A percentile compares a stretch with the other conserved stretches of the same genome.
These are phyloP conservation scores for Lasioglossum malachurum DNA, from an alignment of 2,888 invertebrate species.

Conservation along the genomic window DNA sequence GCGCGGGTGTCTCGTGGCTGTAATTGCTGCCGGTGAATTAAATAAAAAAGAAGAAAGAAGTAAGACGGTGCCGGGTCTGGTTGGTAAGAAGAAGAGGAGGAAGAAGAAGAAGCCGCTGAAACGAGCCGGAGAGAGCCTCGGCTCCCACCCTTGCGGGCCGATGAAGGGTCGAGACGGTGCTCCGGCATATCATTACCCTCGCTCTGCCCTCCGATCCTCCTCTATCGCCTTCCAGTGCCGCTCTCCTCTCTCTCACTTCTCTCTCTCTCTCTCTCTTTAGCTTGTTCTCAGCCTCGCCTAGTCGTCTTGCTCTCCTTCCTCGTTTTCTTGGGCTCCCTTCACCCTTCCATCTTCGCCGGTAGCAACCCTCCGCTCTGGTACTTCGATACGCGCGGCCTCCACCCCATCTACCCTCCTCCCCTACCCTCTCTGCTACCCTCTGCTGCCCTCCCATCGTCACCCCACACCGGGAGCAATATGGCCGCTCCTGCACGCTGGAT, in stretches of 20 bases:
- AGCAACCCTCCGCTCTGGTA: slow-evolving; percentile 72
- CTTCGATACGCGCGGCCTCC: slow-evolving; percentile 77
- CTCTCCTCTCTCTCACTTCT: slow-evolving; percentile 25
- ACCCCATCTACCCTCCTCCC: neutral
- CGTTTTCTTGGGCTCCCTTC: slow-evolving; percentile 76
- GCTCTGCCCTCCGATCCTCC: slow-evolving; percentile 53
- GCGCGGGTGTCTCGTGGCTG: slow-evolving; percentile 65
- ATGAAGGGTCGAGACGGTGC: slow-evolving; percentile 68
- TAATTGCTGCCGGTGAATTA: slow-evolving; percentile 73
- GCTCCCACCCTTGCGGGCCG: slow-evolving; percentile 44
- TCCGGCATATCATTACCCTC: slow-evolving; percentile 79
- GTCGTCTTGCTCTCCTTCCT: slow-evolving; percentile 78
- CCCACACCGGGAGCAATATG: slow-evolving; percentile 76
- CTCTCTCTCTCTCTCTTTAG: neutral
- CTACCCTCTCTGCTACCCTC: slow-evolving; percentile 40
- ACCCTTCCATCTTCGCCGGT: slow-evolving; percentile 78
- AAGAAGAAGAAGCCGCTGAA: slow-evolving; percentile 58
- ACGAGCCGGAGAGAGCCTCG: slow-evolving; percentile 55
- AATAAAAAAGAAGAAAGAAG: slow-evolving; percentile 57
- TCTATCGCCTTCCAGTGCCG: slow-evolving; percentile 39
- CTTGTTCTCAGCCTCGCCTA: slow-evolving; percentile 77
- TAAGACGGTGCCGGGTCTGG: slow-evolving; percentile 35
- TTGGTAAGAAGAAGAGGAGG: neutral
- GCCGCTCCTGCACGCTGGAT: slow-evolving; percentile 76
- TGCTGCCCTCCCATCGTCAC: slow-evolving; percentile 54